These are phyloP conservation scores for Julus scandinavius DNA, from an alignment of 2,888 invertebrate species.

Conservation along the genomic window DNA sequence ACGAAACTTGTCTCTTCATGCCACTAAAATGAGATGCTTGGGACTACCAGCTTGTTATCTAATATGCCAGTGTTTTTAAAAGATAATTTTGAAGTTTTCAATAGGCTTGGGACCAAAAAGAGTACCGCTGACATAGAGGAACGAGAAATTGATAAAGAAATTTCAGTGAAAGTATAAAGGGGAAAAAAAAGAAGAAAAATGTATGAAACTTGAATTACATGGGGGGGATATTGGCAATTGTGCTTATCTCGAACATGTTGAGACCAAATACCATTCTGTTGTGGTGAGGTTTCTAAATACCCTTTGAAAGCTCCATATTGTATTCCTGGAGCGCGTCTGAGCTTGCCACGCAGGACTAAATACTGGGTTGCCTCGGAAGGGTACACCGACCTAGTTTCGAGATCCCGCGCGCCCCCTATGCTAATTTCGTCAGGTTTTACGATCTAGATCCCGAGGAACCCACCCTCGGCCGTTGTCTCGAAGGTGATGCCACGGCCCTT, in stretches of 20 bases:
- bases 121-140: too few species aligned
- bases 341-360: background rate
- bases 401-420: background rate
- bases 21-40: too few species aligned
- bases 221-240: too few species aligned
- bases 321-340: background rate
- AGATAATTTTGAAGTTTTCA: too few species aligned
- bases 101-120: too few species aligned
- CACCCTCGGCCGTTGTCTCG: background rate
- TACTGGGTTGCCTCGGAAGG: background rate
- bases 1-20: too few species aligned
- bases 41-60: too few species aligned
- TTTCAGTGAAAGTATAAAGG: too few species aligned
- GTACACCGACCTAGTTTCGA: constrained; percentile 15
- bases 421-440: background rate
- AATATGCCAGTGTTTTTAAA: too few species aligned
- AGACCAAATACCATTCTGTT: background rate
- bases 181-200: too few species aligned
- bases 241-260: background rate
- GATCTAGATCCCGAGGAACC: constrained; percentile 7
- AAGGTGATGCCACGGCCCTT: background rate
- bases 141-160: too few species aligned
- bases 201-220: too few species aligned
- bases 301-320: background rate
- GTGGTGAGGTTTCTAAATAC: background rate